These are phyloP conservation scores for Ptilodon capucinus DNA, from an alignment of 2,888 invertebrate species.

Conservation along the genomic window DNA sequence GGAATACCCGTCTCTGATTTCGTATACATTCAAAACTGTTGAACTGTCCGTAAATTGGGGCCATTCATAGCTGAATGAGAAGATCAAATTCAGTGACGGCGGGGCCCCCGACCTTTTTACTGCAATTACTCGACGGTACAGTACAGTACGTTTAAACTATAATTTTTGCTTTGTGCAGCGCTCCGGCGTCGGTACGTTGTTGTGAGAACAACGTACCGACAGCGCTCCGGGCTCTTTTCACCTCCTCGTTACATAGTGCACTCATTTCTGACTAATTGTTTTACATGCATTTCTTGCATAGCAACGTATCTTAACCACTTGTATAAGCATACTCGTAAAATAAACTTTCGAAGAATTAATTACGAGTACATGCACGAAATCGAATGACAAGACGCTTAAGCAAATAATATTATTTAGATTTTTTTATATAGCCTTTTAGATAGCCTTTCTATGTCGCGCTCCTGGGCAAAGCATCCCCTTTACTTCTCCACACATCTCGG, in stretches of 20 bases:
- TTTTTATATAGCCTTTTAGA: no score
- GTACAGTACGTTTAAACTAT: slow-evolving; percentile 27
- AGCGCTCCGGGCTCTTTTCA: slow-evolving; percentile 1
- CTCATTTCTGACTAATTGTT: slow-evolving; percentile 5
- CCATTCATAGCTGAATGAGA: slow-evolving; percentile 46
- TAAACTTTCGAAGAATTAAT: no score
- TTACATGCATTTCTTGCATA: background rate
- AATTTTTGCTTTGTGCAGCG: slow-evolving; percentile 33
- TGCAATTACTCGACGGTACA: slow-evolving; percentile 33
- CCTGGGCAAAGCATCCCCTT: no score
- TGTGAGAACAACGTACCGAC: slow-evolving; percentile 8
- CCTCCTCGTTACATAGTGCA: slow-evolving; percentile 13
- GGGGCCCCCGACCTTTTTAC: slow-evolving; percentile 28
- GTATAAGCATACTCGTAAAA: no score
- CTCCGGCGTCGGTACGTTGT: slow-evolving; percentile 7
- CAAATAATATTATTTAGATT: no score
- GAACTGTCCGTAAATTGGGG: slow-evolving; percentile 43
- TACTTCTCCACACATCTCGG: no score
- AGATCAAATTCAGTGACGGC: slow-evolving; percentile 42
- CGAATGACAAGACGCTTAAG: no score
- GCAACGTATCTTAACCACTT: no score
- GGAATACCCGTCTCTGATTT: slow-evolving; percentile 23
- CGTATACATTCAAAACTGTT: slow-evolving; percentile 30
- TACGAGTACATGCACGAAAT: no score
- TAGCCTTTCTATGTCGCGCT: no score